Conservation (phyloP, 2,113 vertebrate genomes). For the Notechis scutatus region DNA sequence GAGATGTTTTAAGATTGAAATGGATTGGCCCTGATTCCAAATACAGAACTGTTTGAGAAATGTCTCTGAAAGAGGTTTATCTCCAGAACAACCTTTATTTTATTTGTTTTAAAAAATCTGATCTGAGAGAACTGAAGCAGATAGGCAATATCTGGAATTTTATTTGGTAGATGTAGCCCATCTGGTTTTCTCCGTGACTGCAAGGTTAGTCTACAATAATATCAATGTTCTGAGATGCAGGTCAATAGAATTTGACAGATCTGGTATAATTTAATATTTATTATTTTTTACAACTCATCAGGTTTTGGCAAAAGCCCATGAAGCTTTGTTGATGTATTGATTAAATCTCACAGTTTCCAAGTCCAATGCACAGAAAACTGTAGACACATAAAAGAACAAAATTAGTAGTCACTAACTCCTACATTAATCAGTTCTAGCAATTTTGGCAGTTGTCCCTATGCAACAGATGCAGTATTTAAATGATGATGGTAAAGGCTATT, state of each 20-base stretch:
- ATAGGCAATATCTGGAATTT: conserved; percentile 72
- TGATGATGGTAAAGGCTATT: conserved; percentile 53
- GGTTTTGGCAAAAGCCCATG: conserved; percentile 56
- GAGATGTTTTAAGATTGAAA: background rate
- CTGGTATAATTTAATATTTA: conserved; percentile 60
- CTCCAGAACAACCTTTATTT: conserved; percentile 55
- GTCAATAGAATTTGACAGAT: conserved; percentile 60
- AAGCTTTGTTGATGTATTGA: conserved; percentile 58
- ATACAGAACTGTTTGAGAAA: conserved; percentile 9
- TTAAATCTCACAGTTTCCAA: conserved; percentile 46
- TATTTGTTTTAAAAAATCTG: conserved; percentile 43
- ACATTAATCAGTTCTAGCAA: conserved; percentile 59
- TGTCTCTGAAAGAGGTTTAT: conserved; percentile 27
- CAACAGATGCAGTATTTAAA: conserved; percentile 56
- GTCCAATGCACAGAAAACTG: conserved; percentile 45
- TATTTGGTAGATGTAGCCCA: conserved; percentile 67
- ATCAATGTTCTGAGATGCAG: conserved; percentile 67
- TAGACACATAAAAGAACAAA: conserved; percentile 61
- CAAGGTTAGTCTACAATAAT: conserved; percentile 58
- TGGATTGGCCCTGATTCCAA: conserved; percentile 15
- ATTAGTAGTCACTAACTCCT: conserved; percentile 57
- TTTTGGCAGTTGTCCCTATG: conserved; percentile 59
- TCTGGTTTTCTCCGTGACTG: conserved; percentile 66
- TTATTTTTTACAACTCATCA: conserved; percentile 64
- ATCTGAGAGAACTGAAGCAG: conserved; percentile 66